These are phyloP conservation scores for Eupithecia insigniata DNA, from an alignment of 2,888 invertebrate genomes.

Conservation along the genomic window DNA sequence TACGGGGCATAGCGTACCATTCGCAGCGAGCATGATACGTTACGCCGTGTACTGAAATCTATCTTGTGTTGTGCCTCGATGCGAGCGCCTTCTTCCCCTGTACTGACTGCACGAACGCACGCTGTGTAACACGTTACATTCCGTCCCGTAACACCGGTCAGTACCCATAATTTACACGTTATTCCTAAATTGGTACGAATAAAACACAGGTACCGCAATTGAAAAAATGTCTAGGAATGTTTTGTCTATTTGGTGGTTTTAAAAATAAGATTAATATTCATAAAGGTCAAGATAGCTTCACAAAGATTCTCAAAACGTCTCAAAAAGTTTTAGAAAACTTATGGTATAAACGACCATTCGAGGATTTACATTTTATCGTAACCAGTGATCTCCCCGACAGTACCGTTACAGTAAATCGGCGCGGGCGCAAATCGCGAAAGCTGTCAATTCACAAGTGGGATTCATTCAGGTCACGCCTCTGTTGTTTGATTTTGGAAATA, in stretches of 20 bases:
- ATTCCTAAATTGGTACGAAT: not conserved
- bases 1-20: too few relatives aligned
- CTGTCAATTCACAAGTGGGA: conserved; percentile 30
- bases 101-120: too few relatives aligned
- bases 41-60: too few relatives aligned
- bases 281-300: not conserved
- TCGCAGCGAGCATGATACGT: too few relatives aligned
- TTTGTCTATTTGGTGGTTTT: not conserved
- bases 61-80: too few relatives aligned
- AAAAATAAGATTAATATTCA: not conserved
- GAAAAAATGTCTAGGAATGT: too few relatives aligned
- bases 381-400: conserved; percentile 11
- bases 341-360: not conserved
- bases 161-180: too few relatives aligned
- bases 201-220: too few relatives aligned
- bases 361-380: not conserved
- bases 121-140: too few relatives aligned
- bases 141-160: too few relatives aligned
- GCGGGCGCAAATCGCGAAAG: conserved; percentile 24
- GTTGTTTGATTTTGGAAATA: conserved; percentile 27
- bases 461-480: conserved; percentile 18
- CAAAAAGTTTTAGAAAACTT: not conserved
- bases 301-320: too few relatives aligned
- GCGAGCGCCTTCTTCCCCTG: too few relatives aligned
- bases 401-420: conserved; percentile 12